Evolutionary conservation across 2,113 vertebrate species (phyloP), one percentile per base, ranked within the genome.

Genomic region (Nesoenas mayeri): DNA sequence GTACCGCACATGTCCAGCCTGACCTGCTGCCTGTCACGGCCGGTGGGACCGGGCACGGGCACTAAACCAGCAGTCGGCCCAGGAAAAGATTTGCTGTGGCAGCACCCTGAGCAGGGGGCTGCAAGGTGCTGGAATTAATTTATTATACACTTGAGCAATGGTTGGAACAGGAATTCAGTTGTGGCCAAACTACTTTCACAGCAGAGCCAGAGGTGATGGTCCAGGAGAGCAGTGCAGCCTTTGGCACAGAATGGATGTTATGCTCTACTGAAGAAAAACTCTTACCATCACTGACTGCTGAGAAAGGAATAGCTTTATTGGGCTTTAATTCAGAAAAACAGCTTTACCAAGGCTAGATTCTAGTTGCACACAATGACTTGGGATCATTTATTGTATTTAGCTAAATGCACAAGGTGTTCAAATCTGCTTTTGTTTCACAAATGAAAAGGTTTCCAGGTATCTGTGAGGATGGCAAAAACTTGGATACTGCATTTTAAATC

Each of bases 1-100:
- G 28, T 13, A 4, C 57, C 1, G 3, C 22, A 11, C 1, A 1
- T 7, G 54, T 61, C 20, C 66, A 32, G 34, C 15, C 19, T 9
- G 12, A 15, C 17, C 40, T 42, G 25, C 48, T 7, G 25, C 61
- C 44, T 6, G 5, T 31, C 50, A 7, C 57, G 25, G 6, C 31
- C 18, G 2, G 34, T 5, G 12, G 9, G 9, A n/a, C 53, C 44
- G 26, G 66, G 17, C 44, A 32, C 57, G 18, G 3, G 3, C 28
- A 3, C 65, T 31, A 20, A 14, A 13, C 3, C 51, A 71, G 69
- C 38, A 19, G 18, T 79, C n/a, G 62, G n/a, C 40, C 47, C n/a
- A 36, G 47, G 38, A 32, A 9, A 36, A 5, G 10, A 28, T 61
- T 28, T 62, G 38, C 38, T 56, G 29, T 16, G 18, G 61, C 67